A percentile compares a stretch with the other conserved stretches of the same genome.
Conservation (phyloP, 2,113 vertebrate genomes). For the Hirundichthys speculiger region DNA sequence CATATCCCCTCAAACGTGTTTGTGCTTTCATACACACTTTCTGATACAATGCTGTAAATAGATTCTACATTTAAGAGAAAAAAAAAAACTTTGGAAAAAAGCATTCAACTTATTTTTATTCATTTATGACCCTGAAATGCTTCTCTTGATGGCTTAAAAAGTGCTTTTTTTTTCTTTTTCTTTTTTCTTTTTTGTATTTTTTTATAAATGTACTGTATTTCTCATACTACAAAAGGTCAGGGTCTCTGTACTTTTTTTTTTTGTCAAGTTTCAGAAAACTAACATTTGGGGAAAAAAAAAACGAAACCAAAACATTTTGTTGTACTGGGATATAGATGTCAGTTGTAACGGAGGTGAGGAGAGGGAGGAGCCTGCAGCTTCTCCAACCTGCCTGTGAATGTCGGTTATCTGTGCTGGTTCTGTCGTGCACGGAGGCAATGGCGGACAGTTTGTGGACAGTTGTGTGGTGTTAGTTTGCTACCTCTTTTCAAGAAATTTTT, state of each 20-base stretch:
- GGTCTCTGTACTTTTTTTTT: conserved; percentile 35
- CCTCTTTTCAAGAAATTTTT: conserved; percentile 54
- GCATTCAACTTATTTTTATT: conserved; percentile 40
- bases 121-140: conserved; percentile 47
- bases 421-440: conserved; percentile 28
- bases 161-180: conserved; percentile 40
- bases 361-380: neutral
- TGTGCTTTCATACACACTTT: conserved; percentile 66
- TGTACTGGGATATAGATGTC: conserved; percentile 14
- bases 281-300: conserved; percentile 27
- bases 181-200: conserved; percentile 40
- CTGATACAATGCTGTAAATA: conserved; percentile 78
- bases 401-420: conserved; percentile 11
- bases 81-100: conserved; percentile 36
- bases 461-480: conserved; percentile 48
- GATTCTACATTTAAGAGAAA: conserved; percentile 56
- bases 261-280: conserved; percentile 42
- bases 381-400: neutral
- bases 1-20: conserved; percentile 22
- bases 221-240: conserved; percentile 62
- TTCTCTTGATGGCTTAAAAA: conserved; percentile 48
- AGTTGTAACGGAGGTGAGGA: neutral
- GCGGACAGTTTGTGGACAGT: conserved; percentile 5
- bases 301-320: conserved; percentile 52
- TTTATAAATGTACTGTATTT: conserved; percentile 70